Conservation (phyloP, 2,888 invertebrate genomes). For the Polymixis flavicincta region DNA sequence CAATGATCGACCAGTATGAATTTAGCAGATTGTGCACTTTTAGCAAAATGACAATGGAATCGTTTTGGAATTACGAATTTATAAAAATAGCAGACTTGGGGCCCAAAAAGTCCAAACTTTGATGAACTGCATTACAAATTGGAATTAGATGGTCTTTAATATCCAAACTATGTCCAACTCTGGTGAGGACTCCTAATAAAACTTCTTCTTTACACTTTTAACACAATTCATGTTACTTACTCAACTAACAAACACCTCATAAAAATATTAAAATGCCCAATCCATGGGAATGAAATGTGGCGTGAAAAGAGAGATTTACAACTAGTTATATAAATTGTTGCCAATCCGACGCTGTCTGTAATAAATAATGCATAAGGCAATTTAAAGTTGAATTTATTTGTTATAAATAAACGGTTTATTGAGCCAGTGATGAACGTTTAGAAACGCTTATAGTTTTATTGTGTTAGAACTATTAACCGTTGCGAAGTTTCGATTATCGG, state of each 20-base stretch:
- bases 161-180: neutral
- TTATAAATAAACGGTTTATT: slow-evolving; percentile 60
- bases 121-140: neutral
- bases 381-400: slow-evolving; percentile 70
- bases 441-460: slow-evolving; percentile 57
- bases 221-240: neutral
- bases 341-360: slow-evolving; percentile 36
- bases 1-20: no score
- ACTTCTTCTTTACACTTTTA: neutral
- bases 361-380: slow-evolving; percentile 60
- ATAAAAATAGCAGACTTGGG: no score
- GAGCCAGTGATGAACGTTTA: slow-evolving; percentile 46
- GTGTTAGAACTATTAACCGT: slow-evolving; percentile 21
- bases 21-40: no score
- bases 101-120: neutral
- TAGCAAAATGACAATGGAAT: no score
- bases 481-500: slow-evolving; percentile 15
- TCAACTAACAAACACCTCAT: slow-evolving; percentile 42
- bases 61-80: no score
- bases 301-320: slow-evolving; percentile 62
- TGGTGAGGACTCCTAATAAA: slow-evolving; percentile 3
- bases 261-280: slow-evolving; percentile 37
- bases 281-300: slow-evolving; percentile 35
- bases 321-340: slow-evolving; percentile 61
- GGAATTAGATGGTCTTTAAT: neutral